Evolutionary conservation across 2,888 invertebrate species (phyloP).

Genomic region (Crepidodera aurea): DNA sequence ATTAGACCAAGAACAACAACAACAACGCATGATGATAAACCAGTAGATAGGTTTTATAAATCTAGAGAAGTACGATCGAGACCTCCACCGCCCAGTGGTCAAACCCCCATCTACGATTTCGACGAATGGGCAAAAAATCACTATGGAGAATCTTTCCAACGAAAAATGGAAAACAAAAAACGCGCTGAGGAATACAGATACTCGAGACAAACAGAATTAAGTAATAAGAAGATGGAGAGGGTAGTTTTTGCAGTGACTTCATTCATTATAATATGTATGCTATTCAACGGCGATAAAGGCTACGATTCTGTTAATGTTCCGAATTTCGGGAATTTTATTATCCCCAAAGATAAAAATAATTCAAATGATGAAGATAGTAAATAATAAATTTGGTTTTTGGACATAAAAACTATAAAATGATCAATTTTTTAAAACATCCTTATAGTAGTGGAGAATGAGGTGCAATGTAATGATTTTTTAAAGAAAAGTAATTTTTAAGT

Average conservation of each 20-base stretch:
- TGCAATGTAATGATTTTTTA: too few species aligned
- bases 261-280: conserved; percentile 28
- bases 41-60: conserved; percentile 68
- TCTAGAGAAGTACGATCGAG: conserved; percentile 65
- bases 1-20: conserved; percentile 22
- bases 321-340: neutral
- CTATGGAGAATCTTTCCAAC: conserved; percentile 63
- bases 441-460: too few species aligned
- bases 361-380: neutral
- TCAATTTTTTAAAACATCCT: too few species aligned
- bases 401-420: neutral
- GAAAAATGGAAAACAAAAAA: conserved; percentile 46
- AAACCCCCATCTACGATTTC: conserved; percentile 78
- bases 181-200: conserved; percentile 30
- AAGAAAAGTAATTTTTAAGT: too few species aligned
- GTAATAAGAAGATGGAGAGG: conserved; percentile 32
- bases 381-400: neutral
- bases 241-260: conserved; percentile 26
- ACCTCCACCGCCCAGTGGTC: conserved; percentile 67
- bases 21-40: conserved; percentile 26
- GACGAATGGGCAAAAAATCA: conserved; percentile 75
- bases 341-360: neutral
- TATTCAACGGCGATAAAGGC: conserved; percentile 3
- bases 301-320: conserved; percentile 24
- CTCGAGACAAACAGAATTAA: conserved; percentile 8